A percentile compares a stretch with the other conserved stretches of the same genome.
Conservation (phyloP, 2,888 invertebrate species). For the Helicoverpa assulta region DNA sequence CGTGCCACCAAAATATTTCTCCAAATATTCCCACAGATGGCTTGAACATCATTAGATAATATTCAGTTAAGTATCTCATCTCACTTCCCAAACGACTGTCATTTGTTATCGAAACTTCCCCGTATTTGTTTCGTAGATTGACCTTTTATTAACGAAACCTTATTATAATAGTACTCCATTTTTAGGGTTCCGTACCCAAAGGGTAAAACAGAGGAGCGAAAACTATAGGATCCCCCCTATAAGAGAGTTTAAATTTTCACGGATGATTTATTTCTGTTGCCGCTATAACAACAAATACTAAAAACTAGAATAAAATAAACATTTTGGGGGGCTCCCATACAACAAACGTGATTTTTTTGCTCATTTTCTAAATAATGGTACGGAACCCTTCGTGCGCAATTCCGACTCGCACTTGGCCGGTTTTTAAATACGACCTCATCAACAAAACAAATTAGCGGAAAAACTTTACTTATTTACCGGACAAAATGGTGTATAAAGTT, state of each 20-base stretch:
- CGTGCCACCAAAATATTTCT: not conserved
- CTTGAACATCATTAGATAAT: slow-evolving; percentile 29
- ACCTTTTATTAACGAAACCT: not conserved
- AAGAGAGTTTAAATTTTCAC: no score
- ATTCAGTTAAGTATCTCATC: slow-evolving; percentile 38
- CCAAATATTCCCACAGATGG: slow-evolving; percentile 32
- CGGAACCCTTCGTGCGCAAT: no score
- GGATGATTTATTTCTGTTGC: no score
- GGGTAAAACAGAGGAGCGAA: no score
- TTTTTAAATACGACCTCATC: slow-evolving; percentile 30
- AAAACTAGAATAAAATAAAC: no score
- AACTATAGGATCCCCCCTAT: no score
- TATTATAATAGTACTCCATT: slow-evolving; percentile 21
- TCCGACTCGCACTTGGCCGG: no score
- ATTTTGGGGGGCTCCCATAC: no score
- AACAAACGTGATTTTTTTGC: no score
- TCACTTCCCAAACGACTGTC: slow-evolving; percentile 26
- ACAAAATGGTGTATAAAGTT: slow-evolving; percentile 52
- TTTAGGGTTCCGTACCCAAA: no score
- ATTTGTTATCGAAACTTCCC: slow-evolving; percentile 27
- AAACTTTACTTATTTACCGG: slow-evolving; percentile 21
- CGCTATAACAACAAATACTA: no score
- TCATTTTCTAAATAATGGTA: no score
- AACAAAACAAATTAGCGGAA: slow-evolving; percentile 51
- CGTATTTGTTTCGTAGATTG: slow-evolving; percentile 12